phyloP scores from a whole-genome alignment of 2,888 invertebrate species.

The Hedychridium roseum region DNA sequence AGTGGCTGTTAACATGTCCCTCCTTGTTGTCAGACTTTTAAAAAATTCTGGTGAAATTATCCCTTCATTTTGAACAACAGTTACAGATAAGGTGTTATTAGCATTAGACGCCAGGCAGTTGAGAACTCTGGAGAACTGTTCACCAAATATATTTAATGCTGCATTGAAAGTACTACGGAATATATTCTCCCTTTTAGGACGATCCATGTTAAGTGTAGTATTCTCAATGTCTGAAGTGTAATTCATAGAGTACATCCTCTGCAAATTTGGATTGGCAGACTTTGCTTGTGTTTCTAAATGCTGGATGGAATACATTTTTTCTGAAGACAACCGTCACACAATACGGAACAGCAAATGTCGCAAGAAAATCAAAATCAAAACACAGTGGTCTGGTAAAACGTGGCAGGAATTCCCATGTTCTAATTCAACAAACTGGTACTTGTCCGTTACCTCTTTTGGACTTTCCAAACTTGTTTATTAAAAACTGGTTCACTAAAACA shows the following conservation, averaged over 20 bases:
- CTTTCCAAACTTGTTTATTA: too few relatives aligned
- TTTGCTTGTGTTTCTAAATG: slow-evolving; percentile 6
- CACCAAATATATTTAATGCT: slow-evolving; percentile 32
- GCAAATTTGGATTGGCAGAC: slow-evolving; percentile 6
- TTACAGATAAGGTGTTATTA: slow-evolving; percentile 47
- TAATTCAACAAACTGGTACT: slow-evolving; percentile 30
- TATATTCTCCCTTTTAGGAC: slow-evolving; percentile 38
- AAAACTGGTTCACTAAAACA: too few relatives aligned
- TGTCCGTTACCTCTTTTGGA: slow-evolving; percentile 21
- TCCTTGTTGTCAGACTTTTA: slow-evolving; percentile 36
- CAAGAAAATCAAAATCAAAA: slow-evolving; percentile 22
- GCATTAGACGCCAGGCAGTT: slow-evolving; percentile 34
- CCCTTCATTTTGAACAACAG: slow-evolving; percentile 45
- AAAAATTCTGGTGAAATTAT: slow-evolving; percentile 43
- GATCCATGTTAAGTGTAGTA: slow-evolving; percentile 10
- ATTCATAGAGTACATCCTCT: slow-evolving; percentile 29
- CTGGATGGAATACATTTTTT: slow-evolving; percentile 28
- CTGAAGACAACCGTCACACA: slow-evolving; percentile 6
- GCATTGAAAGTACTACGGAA: slow-evolving; percentile 37
- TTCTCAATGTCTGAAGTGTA: slow-evolving; percentile 15
- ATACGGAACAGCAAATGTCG: slow-evolving; percentile 1
- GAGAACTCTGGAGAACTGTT: slow-evolving; percentile 38
- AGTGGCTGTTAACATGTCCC: slow-evolving; percentile 14
- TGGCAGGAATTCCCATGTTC: slow-evolving; percentile 33
- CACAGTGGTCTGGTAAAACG: slow-evolving; percentile 19